A percentile compares a stretch with the other conserved stretches of the same genome.
These are phyloP conservation scores for Chiloscyllium plagiosum DNA, from an alignment of 2,113 vertebrate species.

Conservation along the genomic window DNA sequence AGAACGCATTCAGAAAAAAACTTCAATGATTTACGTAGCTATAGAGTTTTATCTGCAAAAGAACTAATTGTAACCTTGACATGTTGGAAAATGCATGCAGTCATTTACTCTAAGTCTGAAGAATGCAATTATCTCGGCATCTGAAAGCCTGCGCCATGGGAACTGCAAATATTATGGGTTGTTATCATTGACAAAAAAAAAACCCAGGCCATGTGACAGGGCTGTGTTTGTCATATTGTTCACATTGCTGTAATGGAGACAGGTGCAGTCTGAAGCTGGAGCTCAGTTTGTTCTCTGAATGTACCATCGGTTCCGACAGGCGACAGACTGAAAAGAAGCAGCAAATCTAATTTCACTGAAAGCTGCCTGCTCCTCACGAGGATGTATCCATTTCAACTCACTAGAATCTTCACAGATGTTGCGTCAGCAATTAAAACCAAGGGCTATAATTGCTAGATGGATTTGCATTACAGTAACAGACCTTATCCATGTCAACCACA, in stretches of 20 bases:
- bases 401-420: background rate
- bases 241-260: background rate
- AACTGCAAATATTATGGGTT: slow-evolving; percentile 15
- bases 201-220: background rate
- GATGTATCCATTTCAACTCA: background rate
- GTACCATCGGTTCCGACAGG: background rate
- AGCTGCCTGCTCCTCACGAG: too few relatives aligned
- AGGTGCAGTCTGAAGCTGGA: background rate
- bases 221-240: background rate
- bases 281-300: background rate
- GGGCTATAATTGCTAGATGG: background rate
- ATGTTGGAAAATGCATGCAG: background rate
- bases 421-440: background rate
- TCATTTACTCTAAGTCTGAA: background rate
- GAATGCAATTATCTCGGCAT: slow-evolving; percentile 25
- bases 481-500: background rate
- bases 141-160: slow-evolving; percentile 17
- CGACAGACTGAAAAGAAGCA: background rate
- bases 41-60: slow-evolving; percentile 4
- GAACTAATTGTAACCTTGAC: slow-evolving; percentile 17
- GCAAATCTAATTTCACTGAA: background rate
- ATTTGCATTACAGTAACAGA: slow-evolving; percentile 18
- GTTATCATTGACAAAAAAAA: background rate
- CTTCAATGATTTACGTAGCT: background rate
- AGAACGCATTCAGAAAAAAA: background rate